These are phyloP conservation scores for Nycticorax nycticorax DNA, from an alignment of 2,113 vertebrate genomes.

Conservation along the genomic window DNA sequence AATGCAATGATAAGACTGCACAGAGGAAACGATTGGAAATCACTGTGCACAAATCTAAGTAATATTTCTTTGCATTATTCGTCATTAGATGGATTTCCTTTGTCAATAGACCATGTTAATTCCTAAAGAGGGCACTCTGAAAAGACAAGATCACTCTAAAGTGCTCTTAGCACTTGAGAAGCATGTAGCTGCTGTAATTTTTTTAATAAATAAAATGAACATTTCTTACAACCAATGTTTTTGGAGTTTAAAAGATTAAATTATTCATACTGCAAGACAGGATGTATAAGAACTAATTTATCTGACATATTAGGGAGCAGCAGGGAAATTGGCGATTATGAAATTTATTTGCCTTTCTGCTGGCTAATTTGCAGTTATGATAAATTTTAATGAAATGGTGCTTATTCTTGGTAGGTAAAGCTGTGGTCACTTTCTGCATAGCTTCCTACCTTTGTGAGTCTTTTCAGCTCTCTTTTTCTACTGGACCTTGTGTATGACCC, in stretches of 20 bases:
- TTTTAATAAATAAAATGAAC: background rate
- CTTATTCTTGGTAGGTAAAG: background rate
- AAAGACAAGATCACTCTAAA: constrained; percentile 56
- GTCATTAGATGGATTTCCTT: constrained; percentile 63
- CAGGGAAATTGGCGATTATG: background rate
- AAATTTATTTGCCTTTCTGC: constrained; percentile 1
- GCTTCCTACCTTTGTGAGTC: background rate
- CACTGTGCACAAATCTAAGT: constrained; percentile 28
- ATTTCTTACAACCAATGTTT: background rate
- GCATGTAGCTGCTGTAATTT: background rate
- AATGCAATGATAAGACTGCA: constrained; percentile 52
- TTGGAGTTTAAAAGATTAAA: background rate
- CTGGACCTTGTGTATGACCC: background rate
- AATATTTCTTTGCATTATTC: constrained; percentile 58
- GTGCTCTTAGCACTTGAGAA: constrained; percentile 7
- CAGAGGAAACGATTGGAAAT: constrained; percentile 54
- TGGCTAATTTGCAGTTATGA: background rate
- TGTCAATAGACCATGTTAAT: constrained; percentile 44
- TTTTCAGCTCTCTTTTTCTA: background rate
- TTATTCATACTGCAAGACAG: background rate
- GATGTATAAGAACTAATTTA: background rate
- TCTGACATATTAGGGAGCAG: background rate
- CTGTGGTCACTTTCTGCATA: background rate
- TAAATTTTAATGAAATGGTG: background rate
- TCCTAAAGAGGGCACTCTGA: constrained; percentile 50